Evolutionary conservation across 2,113 vertebrate species (phyloP).

Genomic region (Neogale vison): DNA sequence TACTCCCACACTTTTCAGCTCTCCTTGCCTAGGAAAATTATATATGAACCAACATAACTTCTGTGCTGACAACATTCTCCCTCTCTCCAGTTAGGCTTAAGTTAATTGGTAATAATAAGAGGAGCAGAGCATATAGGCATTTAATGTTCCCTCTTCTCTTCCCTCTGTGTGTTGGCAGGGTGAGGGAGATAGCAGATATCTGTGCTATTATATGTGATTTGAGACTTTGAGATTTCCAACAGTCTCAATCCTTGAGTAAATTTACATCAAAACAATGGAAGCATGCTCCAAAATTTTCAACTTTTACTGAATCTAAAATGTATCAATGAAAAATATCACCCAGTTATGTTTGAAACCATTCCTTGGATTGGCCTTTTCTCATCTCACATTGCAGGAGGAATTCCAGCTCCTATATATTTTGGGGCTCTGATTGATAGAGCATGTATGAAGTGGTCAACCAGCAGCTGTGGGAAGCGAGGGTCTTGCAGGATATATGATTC

Average conservation of each 20-base stretch:
- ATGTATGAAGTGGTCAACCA: constrained; percentile 93
- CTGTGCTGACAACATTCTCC: background rate
- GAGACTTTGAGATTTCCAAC: background rate
- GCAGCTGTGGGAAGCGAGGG: constrained; percentile 86
- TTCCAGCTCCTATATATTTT: constrained; percentile 92
- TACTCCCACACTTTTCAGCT: background rate
- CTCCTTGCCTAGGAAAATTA: background rate
- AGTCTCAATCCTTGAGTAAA: background rate
- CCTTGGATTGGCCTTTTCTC: background rate
- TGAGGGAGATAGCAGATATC: background rate
- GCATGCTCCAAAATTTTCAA: background rate
- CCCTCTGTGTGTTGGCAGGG: background rate
- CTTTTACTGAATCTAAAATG: background rate
- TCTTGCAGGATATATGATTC: constrained; percentile 92
- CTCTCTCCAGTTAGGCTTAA: background rate
- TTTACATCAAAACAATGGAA: background rate
- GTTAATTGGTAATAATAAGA: background rate
- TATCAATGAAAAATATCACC: background rate
- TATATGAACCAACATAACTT: background rate
- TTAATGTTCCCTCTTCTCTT: background rate
- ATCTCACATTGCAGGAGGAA: constrained; percentile 83
- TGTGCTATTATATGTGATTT: background rate
- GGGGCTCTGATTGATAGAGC: constrained; percentile 92
- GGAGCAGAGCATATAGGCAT: background rate
- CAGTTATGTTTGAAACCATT: background rate